Base-by-base conservation (phyloP, 2,113 vertebrate genomes). In the Poecilia latipinna region DNA sequence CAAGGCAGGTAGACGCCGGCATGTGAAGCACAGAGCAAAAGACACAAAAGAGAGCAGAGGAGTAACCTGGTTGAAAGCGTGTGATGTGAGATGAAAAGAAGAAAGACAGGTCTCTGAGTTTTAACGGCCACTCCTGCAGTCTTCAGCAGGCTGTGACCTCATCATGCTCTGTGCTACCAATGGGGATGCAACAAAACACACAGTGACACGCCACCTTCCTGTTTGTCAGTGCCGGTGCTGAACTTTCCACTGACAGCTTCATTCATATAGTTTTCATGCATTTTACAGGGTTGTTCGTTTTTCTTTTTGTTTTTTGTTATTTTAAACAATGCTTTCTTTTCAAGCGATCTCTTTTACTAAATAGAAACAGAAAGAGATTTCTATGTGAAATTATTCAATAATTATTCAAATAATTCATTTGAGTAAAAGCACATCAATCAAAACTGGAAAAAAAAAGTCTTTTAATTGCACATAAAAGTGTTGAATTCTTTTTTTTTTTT, bases 221-320 rank as follows among this genome's bases (percentile, higher is more conserved):
- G 96, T 97, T 97, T 96, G 94, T 92, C 91, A 93, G 88, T 72
- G 82, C 60, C 90, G 88, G 90, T 79, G 93, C 92, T 95, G 90
- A 94, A 96, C 89, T 96, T 97, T 97, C 96, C 96, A 96, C 86
- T 96, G 93, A 95, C 95, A 95, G 85, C 84, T 48, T 83, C 83
- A 89, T 82, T 90, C 75, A 94, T 69, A 17, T 74, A 1, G 8
- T 63, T 82, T 77, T 71, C 5, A 65, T 68, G 15, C 48, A 51
- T 70, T 76, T 73, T 64, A 6, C 65, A 24, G 51, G 11, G 35
- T 29, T 29, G 29, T 3, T 29, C n/a, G 1, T 7, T 33, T 33
- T 33, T 11, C 12, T 37, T 1, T 1, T 31, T 22, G 24, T 44
- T 24, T 11, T n/a, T n/a, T 24, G 29, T 29, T 29, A 29, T 29